Evolutionary conservation across 64 coral and sea anemone species (phyloP).

Genomic region (Stichodactyla helianthus): DNA sequence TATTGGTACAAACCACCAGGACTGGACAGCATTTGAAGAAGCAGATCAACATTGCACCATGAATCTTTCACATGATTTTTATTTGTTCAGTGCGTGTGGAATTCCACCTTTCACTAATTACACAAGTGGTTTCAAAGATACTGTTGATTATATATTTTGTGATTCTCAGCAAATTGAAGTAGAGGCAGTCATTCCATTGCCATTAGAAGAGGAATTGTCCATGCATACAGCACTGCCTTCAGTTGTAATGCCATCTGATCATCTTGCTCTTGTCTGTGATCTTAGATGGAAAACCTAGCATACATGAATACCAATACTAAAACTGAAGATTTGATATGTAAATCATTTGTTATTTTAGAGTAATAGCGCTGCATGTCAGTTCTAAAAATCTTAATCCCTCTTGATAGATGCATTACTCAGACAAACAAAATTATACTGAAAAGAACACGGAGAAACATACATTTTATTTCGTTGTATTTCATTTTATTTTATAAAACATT

Average conservation of each 20-base stretch:
- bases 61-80: constrained; percentile 45
- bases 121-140: constrained; percentile 73
- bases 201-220: constrained; percentile 60
- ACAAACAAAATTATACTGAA: no score
- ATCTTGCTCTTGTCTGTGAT: constrained; percentile 96
- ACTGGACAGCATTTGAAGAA: constrained; percentile 76
- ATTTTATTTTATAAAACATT: no score
- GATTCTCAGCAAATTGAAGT: constrained; percentile 72
- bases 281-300: constrained; percentile 60
- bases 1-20: constrained; percentile 43
- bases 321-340: no score
- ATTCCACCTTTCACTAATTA: constrained; percentile 82
- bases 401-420: no score
- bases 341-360: no score
- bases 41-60: constrained; percentile 66
- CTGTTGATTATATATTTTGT: constrained; percentile 88
- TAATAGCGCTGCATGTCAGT: no score
- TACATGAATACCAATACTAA: no score
- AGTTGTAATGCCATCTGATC: constrained; percentile 91
- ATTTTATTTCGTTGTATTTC: no score
- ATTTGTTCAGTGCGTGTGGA: constrained; percentile 55
- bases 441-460: no score
- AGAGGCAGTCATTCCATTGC: constrained; percentile 73
- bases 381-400: no score
- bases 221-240: constrained; percentile 76